Percentiles rank a stretch among this genome's conserved stretches.
These are phyloP conservation scores for Epinotia bilunana DNA, from an alignment of 2,888 invertebrate species.

Conservation along the genomic window DNA sequence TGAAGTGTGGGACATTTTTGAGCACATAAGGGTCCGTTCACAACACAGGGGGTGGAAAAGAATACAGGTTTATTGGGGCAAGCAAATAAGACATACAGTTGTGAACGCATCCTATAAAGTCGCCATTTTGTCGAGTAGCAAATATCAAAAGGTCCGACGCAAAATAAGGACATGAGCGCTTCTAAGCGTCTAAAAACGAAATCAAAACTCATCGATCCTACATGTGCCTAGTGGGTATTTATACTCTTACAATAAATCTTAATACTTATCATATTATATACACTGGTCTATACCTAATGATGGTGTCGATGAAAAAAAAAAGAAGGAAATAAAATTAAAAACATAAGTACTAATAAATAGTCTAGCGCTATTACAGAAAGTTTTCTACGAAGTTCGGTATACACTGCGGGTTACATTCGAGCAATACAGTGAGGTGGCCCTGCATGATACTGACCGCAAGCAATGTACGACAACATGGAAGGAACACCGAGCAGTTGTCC, in stretches of 20 bases:
- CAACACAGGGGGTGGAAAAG: constrained; percentile 19
- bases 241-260: constrained; percentile 41
- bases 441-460: constrained; percentile 55
- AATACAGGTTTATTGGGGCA: constrained; percentile 7
- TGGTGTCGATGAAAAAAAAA: constrained; percentile 36
- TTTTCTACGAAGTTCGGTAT: constrained; percentile 50
- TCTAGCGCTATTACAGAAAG: constrained; percentile 40
- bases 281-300: constrained; percentile 38
- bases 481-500: constrained; percentile 51
- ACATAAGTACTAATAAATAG: constrained; percentile 36
- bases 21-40: constrained; percentile 36
- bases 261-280: constrained; percentile 40
- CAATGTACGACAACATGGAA: constrained; percentile 60
- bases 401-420: constrained; percentile 55
- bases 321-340: constrained; percentile 31
- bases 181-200: constrained; percentile 44
- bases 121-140: constrained; percentile 24
- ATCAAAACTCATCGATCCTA: constrained; percentile 41
- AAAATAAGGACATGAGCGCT: constrained; percentile 41
- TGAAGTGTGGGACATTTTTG: constrained; percentile 19
- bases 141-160: constrained; percentile 32
- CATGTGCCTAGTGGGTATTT: constrained; percentile 33
- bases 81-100: constrained; percentile 17
- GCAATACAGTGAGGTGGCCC: constrained; percentile 46
- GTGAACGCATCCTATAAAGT: constrained; percentile 40